Base-by-base conservation (phyloP, 2,113 vertebrate genomes). In the Microtus ochrogaster region DNA sequence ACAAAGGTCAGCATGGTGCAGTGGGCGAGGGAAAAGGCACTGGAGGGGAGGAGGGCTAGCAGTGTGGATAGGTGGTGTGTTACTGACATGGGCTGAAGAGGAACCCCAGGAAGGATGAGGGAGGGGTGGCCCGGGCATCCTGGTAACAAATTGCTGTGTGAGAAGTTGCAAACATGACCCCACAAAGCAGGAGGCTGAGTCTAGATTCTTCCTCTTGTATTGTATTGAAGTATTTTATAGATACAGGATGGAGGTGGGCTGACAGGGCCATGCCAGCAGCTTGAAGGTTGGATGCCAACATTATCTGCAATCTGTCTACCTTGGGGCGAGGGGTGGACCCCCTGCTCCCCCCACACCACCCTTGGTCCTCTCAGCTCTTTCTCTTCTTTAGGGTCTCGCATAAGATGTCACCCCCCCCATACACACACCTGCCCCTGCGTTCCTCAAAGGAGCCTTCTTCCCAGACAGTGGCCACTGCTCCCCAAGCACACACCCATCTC, bases 1-100 rank as follows among this genome's bases (percentile, higher is more conserved):
- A 21, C 16, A 28, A 8, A 0, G 33, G n/a, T 7, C 7, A 11
- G 16, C 7, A 0, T 0, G 17, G 49, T 3, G 2, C 12, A 0
- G 2, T 7, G 30, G n/a, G 41, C 0, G 6, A 70, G 13, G 3
- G 26, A 61, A n/a, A 63, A n/a, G 68, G 6, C 72, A 4, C 44
- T 2, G 6, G 8, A 49, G 39, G 24, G 21, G 9, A 13, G 26
- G 2, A 6, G 1, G 1, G 66, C n/a, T 3, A 36, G 68, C 22
- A 17, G 8, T 30, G 0, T 12, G 24, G 28, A 41, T 21, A 9
- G 36, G 2, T 3, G 24, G 47, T n/a, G 1, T 3, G 4, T 1
- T 11, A 21, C 52, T 77, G 52, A 65, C 4, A 0, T 2, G 22
- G 16, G 22, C 39, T 22, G 49, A 14, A 10, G 5, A 49, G 89